These are phyloP conservation scores for Coecobrya sp. DNA, from an alignment of 2,888 invertebrate genomes.

Conservation along the genomic window DNA sequence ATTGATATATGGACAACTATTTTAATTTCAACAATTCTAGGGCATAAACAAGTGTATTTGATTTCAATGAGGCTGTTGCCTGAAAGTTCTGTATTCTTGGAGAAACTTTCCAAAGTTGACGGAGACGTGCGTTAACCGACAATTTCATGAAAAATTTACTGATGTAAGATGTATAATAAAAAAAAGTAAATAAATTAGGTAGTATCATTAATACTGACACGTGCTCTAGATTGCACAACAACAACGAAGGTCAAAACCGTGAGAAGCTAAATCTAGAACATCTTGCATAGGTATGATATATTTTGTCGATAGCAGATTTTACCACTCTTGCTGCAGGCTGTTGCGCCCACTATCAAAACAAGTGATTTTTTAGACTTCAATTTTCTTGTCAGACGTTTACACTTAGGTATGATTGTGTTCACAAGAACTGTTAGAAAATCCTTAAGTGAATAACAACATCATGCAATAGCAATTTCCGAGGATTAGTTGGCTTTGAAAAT, in stretches of 20 bases:
- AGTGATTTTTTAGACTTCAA: not conserved
- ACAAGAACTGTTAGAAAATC: constrained; percentile 32
- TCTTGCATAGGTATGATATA: too few relatives aligned
- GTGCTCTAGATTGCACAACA: not conserved
- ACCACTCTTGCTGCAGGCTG: too few relatives aligned
- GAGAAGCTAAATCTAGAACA: too few relatives aligned
- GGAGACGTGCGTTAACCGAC: too few relatives aligned
- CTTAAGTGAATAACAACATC: constrained; percentile 43
- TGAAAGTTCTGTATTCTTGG: too few relatives aligned
- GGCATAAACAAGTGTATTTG: too few relatives aligned
- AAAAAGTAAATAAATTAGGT: not conserved
- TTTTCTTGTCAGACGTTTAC: constrained; percentile 14
- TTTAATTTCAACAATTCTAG: too few relatives aligned
- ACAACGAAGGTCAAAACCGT: not conserved
- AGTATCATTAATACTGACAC: not conserved
- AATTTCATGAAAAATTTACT: not conserved
- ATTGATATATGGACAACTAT: too few relatives aligned
- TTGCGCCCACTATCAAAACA: not conserved
- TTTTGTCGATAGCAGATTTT: too few relatives aligned
- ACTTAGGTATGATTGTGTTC: not conserved
- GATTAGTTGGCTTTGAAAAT: constrained; percentile 42
- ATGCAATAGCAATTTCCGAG: constrained; percentile 60
- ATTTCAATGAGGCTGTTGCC: too few relatives aligned
- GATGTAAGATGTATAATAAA: not conserved
- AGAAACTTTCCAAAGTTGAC: too few relatives aligned